Conservation (phyloP, 1,140 invertebrate genomes). For the Zaprionus inermis region DNA sequence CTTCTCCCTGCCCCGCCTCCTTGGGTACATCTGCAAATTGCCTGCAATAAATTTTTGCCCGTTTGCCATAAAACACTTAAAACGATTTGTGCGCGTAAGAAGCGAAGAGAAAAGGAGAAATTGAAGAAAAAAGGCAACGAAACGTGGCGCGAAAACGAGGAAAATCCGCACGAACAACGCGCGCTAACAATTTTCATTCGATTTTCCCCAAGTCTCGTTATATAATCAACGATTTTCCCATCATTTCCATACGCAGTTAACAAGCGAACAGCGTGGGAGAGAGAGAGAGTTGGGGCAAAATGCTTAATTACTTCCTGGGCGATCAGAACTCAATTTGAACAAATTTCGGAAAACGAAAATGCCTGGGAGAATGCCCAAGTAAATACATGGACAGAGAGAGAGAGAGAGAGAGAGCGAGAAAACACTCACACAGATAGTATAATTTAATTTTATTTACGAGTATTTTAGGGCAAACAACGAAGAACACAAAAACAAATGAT, state of each 20-base stretch:
- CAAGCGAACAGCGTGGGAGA: slow-evolving; percentile 37
- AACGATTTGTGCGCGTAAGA: slow-evolving; percentile 60
- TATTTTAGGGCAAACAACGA: slow-evolving; percentile 43
- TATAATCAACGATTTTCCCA: slow-evolving; percentile 66
- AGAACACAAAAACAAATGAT: slow-evolving; percentile 67
- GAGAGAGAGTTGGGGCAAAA: slow-evolving; percentile 29
- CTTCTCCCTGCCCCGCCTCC: background rate
- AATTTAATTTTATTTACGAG: slow-evolving; percentile 53
- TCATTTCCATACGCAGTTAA: slow-evolving; percentile 48
- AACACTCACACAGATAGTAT: background rate
- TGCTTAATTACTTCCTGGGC: slow-evolving; percentile 72
- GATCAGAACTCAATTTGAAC: slow-evolving; percentile 41
- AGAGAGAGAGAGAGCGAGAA: background rate
- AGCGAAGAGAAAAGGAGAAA: background rate
- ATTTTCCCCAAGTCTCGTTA: slow-evolving; percentile 36
- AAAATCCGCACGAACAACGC: slow-evolving; percentile 37
- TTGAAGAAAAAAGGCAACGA: slow-evolving; percentile 1
- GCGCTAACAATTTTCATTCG: slow-evolving; percentile 55
- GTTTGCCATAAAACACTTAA: slow-evolving; percentile 80
- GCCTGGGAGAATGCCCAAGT: slow-evolving; percentile 50
- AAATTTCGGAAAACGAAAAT: slow-evolving; percentile 31
- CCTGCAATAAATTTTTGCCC: slow-evolving; percentile 77
- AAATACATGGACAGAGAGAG: slow-evolving; percentile 21
- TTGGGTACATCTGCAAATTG: slow-evolving; percentile 73
- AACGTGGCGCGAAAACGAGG: slow-evolving; percentile 7